These are phyloP conservation scores for Meteorus sp. DNA, from an alignment of 1,140 invertebrate species.

Conservation along the genomic window DNA sequence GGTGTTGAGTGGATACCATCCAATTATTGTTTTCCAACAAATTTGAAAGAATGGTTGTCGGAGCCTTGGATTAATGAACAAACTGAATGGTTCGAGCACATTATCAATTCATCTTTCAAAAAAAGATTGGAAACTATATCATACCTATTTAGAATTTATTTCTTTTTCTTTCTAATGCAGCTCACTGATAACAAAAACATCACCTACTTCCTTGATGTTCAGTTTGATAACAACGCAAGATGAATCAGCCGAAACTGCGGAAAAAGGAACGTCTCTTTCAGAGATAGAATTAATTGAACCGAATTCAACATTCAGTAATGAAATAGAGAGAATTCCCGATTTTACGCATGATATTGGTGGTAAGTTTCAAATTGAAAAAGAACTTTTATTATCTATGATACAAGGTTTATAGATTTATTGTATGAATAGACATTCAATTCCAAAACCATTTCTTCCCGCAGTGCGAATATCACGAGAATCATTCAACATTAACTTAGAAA, in stretches of 20 bases:
- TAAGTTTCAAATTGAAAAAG: not conserved
- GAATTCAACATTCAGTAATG: too few relatives aligned
- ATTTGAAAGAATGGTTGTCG: conserved; percentile 60
- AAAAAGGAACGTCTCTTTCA: conserved; percentile 3
- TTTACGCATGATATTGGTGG: not conserved
- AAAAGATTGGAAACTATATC: not conserved
- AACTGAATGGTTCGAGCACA: conserved; percentile 30
- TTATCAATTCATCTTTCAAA: conserved; percentile 19
- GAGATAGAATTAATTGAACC: conserved; percentile 12
- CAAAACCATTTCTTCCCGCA: too few relatives aligned
- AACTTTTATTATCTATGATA: too few relatives aligned
- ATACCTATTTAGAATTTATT: not conserved
- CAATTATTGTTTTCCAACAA: conserved; percentile 52
- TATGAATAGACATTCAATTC: too few relatives aligned
- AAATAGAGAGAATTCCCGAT: too few relatives aligned
- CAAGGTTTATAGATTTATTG: too few relatives aligned
- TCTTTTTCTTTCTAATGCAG: conserved; percentile 4
- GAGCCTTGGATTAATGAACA: conserved; percentile 55
- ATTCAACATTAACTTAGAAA: not conserved
- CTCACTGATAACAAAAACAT: conserved; percentile 22
- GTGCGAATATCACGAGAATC: conserved; percentile 13
- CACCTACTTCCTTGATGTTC: conserved; percentile 35
- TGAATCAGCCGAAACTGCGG: conserved; percentile 16
- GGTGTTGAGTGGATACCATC: conserved; percentile 59
- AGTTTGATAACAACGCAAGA: conserved; percentile 32